A percentile compares a stretch with the other conserved stretches of the same genome.
Evolutionary conservation across 2,113 vertebrate genomes (phyloP).

Genomic region (Symphodus melops): DNA sequence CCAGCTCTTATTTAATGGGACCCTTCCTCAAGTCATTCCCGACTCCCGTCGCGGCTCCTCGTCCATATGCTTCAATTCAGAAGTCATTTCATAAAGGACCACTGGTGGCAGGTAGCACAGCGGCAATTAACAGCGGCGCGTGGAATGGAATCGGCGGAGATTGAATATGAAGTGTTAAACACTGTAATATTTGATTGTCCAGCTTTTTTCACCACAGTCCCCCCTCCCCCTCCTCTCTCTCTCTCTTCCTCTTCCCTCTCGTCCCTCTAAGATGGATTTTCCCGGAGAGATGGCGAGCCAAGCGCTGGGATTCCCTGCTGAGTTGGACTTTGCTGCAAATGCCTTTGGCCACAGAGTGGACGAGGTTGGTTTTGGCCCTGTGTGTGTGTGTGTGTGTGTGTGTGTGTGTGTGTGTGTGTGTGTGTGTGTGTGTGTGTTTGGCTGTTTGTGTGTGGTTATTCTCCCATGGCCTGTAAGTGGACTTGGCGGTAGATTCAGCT

Average conservation of each 20-base stretch:
- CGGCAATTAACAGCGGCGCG: conserved; percentile 66
- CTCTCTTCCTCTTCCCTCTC: background rate
- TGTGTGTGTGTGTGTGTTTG: conserved; percentile 37
- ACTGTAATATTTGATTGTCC: conserved; percentile 76
- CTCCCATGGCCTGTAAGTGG: conserved; percentile 62
- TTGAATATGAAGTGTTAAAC: conserved; percentile 76
- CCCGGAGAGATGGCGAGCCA: conserved; percentile 56
- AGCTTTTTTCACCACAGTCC: conserved; percentile 44
- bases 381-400: too few species aligned
- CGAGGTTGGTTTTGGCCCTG: conserved; percentile 62
- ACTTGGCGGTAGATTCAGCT: conserved; percentile 55
- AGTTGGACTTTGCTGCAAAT: conserved; percentile 47
- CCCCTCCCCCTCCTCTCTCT: background rate
- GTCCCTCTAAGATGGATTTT: conserved; percentile 56
- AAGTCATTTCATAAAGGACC: conserved; percentile 78
- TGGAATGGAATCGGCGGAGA: conserved; percentile 59
- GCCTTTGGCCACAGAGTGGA: conserved; percentile 62
- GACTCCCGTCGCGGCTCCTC: conserved; percentile 60
- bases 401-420: conserved; percentile 46
- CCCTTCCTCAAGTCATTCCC: conserved; percentile 73
- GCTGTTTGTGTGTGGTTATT: conserved; percentile 60
- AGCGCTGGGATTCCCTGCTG: conserved; percentile 64
- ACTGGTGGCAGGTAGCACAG: conserved; percentile 74
- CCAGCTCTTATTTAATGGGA: conserved; percentile 84
- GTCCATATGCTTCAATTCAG: conserved; percentile 79